Percentiles rank a stretch among this genome's conserved stretches.
Conservation (phyloP, 1,140 invertebrate genomes). For the Galleria mellonella region DNA sequence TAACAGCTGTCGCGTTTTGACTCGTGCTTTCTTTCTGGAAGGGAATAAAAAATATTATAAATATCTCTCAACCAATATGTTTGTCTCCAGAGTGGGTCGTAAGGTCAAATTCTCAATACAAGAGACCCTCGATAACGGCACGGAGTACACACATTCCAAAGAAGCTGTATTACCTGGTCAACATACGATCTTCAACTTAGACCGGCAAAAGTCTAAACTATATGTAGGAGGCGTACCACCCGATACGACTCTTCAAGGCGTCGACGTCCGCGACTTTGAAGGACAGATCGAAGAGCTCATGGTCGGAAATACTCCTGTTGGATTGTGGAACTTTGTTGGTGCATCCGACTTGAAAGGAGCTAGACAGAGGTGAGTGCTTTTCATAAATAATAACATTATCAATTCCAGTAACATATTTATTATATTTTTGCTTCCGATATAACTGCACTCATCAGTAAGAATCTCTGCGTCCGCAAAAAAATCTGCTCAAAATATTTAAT, state of each 20-base stretch:
- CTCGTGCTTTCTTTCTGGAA: too few relatives aligned
- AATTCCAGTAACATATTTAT: too few relatives aligned
- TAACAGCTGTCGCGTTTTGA: too few relatives aligned
- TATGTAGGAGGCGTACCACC: conserved; percentile 92
- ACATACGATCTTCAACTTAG: conserved; percentile 90
- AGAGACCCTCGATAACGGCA: conserved; percentile 80
- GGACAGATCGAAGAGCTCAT: conserved; percentile 93
- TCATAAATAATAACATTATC: too few relatives aligned
- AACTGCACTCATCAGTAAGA: too few relatives aligned
- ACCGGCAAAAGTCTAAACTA: conserved; percentile 88
- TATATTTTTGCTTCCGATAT: too few relatives aligned
- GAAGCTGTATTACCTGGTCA: conserved; percentile 80
- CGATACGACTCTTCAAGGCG: conserved; percentile 77
- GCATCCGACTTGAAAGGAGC: conserved; percentile 86
- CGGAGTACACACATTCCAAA: conserved; percentile 70
- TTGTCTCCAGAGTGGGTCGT: conserved; percentile 77
- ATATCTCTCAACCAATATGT: background rate
- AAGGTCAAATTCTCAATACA: conserved; percentile 87
- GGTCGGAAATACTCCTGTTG: conserved; percentile 91
- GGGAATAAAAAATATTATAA: too few relatives aligned
- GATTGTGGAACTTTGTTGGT: conserved; percentile 96
- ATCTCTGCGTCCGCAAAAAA: too few relatives aligned
- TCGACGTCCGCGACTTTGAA: conserved; percentile 85
- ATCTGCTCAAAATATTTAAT: too few relatives aligned
- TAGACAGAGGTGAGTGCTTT: conserved; percentile 77